Base-by-base conservation (phyloP, 2,888 invertebrate species). In the Xestia xanthographa region DNA sequence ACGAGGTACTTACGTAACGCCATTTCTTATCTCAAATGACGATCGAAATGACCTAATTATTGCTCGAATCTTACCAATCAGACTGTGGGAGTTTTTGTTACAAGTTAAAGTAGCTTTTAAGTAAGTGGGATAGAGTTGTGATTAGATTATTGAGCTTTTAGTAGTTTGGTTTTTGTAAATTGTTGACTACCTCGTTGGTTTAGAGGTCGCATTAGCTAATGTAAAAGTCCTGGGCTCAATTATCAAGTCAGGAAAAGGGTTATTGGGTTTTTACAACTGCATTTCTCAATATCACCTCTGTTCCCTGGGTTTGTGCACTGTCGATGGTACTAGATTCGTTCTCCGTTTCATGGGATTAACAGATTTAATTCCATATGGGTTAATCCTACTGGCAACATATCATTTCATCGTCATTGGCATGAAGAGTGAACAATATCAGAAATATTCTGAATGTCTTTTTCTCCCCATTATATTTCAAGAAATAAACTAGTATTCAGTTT, bases 21-120 rank as follows among this genome's bases (percentile, higher is more conserved):
- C 70, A 75, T 75, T 85, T 73, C 79, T 85, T 83, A 85, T 86
- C 89, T 78, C 71, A 78, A 83, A 86, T 72, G 84, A 72, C 81
- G 72, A 77, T 76, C 76, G 77, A 68, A 88, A 80, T 79, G 74
- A 88, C 82, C 83, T 80, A 89, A 87, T 89, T 84, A 89, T 86
- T 87, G 71, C 71, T 70, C 43, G 26, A 66, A 63, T 48, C 53
- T 73, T 72, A n/a, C 74, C 73, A 79, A 85, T 79, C 63, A 73
- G 50, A 3, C 43, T 63, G 45, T 79, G 75, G 26, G 72, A 63
- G 60, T 69, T 82, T 72, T 78, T 82, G 72, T 62, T 72, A 71
- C 0, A 50, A 68, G 66, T 66, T 80, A 56, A 62, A 60, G 38
- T 45, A 50, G 50, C 38, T 66, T 71, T 67, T 63, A 62, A 41